Percentiles rank a stretch among this genome's conserved stretches.
These are phyloP conservation scores for Bombus vancouverensis DNA, from an alignment of 1,140 invertebrate species.

Conservation along the genomic window DNA sequence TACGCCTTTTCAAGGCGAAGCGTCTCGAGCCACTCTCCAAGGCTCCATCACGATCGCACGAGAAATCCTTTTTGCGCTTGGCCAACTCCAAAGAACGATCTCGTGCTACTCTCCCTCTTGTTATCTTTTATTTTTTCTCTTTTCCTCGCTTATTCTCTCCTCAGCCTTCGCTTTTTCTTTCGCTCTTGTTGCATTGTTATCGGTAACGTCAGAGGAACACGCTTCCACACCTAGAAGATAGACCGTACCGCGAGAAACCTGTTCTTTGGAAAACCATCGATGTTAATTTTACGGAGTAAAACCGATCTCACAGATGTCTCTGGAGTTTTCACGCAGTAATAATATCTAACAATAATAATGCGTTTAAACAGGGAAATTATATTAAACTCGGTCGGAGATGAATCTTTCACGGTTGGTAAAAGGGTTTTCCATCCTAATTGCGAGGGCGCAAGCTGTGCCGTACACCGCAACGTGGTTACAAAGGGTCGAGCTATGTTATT, in stretches of 20 bases:
- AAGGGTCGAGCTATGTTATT: slow-evolving; percentile 45
- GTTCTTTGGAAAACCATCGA: neutral
- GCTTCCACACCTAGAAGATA: neutral
- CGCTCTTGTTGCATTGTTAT: slow-evolving; percentile 32
- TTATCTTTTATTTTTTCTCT: slow-evolving; percentile 25
- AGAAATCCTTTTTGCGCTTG: slow-evolving; percentile 57
- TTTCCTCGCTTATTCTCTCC: neutral
- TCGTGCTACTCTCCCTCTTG: slow-evolving; percentile 1
- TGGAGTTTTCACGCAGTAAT: too few species aligned
- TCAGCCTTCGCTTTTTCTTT: neutral
- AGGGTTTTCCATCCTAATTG: slow-evolving; percentile 51
- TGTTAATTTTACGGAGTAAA: neutral
- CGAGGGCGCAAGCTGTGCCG: neutral
- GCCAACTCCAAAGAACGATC: slow-evolving; percentile 48
- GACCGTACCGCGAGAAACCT: too few species aligned
- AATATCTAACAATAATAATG: neutral
- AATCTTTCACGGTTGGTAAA: slow-evolving; percentile 44
- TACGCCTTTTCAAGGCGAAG: slow-evolving; percentile 46
- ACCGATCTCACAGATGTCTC: too few species aligned
- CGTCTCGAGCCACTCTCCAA: slow-evolving; percentile 46
- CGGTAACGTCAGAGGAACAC: slow-evolving; percentile 44
- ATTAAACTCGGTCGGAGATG: neutral
- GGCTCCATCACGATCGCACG: slow-evolving; percentile 57
- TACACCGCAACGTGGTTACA: slow-evolving; percentile 31
- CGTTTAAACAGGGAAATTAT: neutral